These are phyloP conservation scores for Cetoscarus ocellatus DNA, from an alignment of 2,797 vertebrate species.

Conservation along the genomic window DNA sequence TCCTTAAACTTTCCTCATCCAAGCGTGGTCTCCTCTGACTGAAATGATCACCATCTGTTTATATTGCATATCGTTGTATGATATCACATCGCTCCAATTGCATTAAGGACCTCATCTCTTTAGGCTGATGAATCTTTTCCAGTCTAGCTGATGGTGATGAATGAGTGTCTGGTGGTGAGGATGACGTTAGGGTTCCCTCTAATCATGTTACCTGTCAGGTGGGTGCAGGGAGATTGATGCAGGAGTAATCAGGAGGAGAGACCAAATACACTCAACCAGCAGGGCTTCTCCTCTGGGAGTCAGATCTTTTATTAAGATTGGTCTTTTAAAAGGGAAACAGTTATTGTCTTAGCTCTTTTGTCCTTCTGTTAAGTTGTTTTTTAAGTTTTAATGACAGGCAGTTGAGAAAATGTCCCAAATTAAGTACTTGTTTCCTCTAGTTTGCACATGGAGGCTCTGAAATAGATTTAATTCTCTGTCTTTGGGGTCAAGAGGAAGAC, in stretches of 20 bases:
- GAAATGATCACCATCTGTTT: constrained; percentile 24
- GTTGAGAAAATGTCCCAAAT: too few relatives aligned
- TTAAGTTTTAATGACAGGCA: too few relatives aligned
- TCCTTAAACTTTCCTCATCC: neutral
- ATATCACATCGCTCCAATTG: constrained; percentile 46
- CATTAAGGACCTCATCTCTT: constrained; percentile 58
- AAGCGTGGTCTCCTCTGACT: constrained; percentile 28
- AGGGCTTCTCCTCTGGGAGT: constrained; percentile 48
- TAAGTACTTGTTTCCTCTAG: neutral
- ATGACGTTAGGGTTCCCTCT: constrained; percentile 67
- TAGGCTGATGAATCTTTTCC: constrained; percentile 15
- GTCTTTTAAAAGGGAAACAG: constrained; percentile 21
- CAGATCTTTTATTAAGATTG: constrained; percentile 47
- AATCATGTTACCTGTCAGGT: constrained; percentile 79
- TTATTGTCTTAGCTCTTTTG: constrained; percentile 1
- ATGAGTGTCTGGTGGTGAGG: constrained; percentile 66
- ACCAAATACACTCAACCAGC: neutral
- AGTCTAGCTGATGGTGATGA: constrained; percentile 69
- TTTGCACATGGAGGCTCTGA: constrained; percentile 4
- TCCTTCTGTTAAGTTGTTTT: constrained; percentile 26
- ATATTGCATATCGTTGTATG: constrained; percentile 38
- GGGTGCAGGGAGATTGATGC: constrained; percentile 74
- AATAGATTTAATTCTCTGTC: constrained; percentile 38
- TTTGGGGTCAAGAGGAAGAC: constrained; percentile 36
- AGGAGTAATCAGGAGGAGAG: constrained; percentile 29